Percentiles rank a stretch among this genome's conserved stretches.
Conservation (phyloP, 2,888 invertebrate species). For the Coelinius sp. region DNA sequence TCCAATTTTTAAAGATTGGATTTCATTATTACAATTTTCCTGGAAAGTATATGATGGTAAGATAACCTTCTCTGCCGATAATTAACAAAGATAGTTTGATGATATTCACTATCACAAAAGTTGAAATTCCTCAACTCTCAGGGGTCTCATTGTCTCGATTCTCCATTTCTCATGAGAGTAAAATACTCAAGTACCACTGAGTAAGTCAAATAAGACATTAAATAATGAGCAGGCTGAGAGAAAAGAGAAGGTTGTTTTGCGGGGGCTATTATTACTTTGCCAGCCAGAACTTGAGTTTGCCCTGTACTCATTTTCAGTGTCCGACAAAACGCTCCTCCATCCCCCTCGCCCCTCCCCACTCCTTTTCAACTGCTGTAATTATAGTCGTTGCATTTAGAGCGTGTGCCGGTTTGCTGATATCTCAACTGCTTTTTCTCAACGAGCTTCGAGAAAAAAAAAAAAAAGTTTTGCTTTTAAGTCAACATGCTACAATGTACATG, state of each 20-base stretch:
- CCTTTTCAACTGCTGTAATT: conserved; percentile 40
- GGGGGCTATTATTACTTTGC: conserved; percentile 12
- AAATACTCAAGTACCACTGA: neutral
- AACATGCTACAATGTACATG: neutral
- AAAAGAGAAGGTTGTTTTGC: conserved; percentile 5
- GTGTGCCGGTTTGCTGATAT: conserved; percentile 47
- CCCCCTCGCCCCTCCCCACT: conserved; percentile 7
- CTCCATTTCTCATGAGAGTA: neutral
- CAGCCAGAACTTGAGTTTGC: conserved; percentile 13
- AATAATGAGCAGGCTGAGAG: conserved; percentile 8
- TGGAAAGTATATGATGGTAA: too few relatives aligned
- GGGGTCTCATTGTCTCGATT: conserved; percentile 1
- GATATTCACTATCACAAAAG: neutral
- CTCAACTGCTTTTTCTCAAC: conserved; percentile 23
- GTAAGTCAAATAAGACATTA: conserved; percentile 21
- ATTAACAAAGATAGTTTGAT: too few relatives aligned
- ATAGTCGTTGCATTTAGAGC: conserved; percentile 49
- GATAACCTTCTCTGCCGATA: too few relatives aligned
- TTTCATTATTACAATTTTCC: too few relatives aligned
- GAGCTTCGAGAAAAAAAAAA: neutral
- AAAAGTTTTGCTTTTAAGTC: neutral
- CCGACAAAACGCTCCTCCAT: neutral
- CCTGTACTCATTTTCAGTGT: conserved; percentile 26
- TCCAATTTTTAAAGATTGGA: too few relatives aligned
- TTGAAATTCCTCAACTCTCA: neutral